These are phyloP conservation scores for Mamestra brassicae DNA, from an alignment of 2,888 invertebrate genomes.

Conservation along the genomic window DNA sequence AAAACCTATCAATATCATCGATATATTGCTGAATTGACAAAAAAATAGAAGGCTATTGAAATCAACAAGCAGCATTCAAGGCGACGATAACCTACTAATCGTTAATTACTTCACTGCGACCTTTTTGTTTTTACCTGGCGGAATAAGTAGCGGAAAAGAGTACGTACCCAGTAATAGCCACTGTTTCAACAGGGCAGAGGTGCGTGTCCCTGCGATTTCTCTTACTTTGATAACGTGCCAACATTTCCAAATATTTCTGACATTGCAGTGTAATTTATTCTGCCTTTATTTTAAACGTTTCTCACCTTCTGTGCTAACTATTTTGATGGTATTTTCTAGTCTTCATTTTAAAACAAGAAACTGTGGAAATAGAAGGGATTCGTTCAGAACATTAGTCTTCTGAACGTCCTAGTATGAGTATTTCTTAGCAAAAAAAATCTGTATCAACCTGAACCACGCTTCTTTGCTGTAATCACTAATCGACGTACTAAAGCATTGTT, in stretches of 20 bases:
- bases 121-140: conserved; percentile 64
- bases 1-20: conserved; percentile 9
- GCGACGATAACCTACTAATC: conserved; percentile 68
- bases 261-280: conserved; percentile 30
- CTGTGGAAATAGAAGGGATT: background rate
- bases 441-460: conserved; percentile 2
- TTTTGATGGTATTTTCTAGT: background rate
- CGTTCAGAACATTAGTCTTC: background rate
- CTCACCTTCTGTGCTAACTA: background rate
- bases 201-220: conserved; percentile 42
- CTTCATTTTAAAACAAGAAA: background rate
- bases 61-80: conserved; percentile 57
- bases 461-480: conserved; percentile 22
- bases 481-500: conserved; percentile 41
- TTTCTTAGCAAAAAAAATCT: background rate
- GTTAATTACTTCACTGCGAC: conserved; percentile 66
- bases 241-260: conserved; percentile 41
- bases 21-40: conserved; percentile 42
- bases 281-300: background rate
- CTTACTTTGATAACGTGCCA: conserved; percentile 48
- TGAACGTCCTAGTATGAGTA: background rate
- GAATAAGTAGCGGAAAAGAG: conserved; percentile 46
- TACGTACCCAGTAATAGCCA: conserved; percentile 5
- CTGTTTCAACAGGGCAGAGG: conserved; percentile 46
- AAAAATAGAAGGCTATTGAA: conserved; percentile 53